phyloP scores from a whole-genome alignment of 2,797 vertebrate genomes.

The Hippoglossus hippoglossus region DNA sequence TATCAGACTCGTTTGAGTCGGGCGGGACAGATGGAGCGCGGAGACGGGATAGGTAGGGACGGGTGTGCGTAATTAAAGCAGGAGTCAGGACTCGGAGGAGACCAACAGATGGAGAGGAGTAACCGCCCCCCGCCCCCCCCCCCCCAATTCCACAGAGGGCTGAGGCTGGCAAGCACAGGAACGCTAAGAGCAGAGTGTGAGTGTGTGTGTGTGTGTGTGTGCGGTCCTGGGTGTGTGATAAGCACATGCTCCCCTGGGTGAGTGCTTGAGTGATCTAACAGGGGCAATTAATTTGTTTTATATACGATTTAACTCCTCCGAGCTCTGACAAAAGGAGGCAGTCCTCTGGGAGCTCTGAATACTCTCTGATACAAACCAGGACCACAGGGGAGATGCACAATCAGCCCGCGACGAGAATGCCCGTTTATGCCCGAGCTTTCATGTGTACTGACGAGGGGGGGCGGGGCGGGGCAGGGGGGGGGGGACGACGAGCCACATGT shows the following conservation, averaged over 20 bases:
- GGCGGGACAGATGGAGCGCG: constrained; percentile 75
- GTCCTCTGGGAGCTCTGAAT: constrained; percentile 81
- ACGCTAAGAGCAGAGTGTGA: constrained; percentile 58
- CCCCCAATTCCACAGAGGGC: constrained; percentile 61
- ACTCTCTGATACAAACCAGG: constrained; percentile 79
- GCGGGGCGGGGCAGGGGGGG: background rate
- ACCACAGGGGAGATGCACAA: constrained; percentile 76
- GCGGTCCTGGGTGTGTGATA: constrained; percentile 73
- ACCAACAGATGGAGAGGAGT: constrained; percentile 81
- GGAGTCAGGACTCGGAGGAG: constrained; percentile 45
- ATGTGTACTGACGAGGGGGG: constrained; percentile 56
- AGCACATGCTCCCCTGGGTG: constrained; percentile 83
- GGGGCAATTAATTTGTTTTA: constrained; percentile 86
- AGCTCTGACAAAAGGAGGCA: constrained; percentile 75
- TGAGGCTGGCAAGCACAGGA: constrained; percentile 75
- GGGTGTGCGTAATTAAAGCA: constrained; percentile 61
- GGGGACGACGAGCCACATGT: constrained; percentile 49
- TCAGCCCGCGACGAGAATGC: constrained; percentile 62
- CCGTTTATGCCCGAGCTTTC: constrained; percentile 65
- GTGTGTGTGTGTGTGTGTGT: constrained; percentile 65
- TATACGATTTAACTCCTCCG: constrained; percentile 82
- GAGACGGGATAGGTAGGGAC: constrained; percentile 57
- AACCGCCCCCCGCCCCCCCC: constrained; percentile 24
- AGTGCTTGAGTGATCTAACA: constrained; percentile 83
- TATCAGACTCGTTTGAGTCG: constrained; percentile 48